Evolutionary conservation across 64 coral and sea anemone species (phyloP).

Genomic region (Pachyseris speciosa): DNA sequence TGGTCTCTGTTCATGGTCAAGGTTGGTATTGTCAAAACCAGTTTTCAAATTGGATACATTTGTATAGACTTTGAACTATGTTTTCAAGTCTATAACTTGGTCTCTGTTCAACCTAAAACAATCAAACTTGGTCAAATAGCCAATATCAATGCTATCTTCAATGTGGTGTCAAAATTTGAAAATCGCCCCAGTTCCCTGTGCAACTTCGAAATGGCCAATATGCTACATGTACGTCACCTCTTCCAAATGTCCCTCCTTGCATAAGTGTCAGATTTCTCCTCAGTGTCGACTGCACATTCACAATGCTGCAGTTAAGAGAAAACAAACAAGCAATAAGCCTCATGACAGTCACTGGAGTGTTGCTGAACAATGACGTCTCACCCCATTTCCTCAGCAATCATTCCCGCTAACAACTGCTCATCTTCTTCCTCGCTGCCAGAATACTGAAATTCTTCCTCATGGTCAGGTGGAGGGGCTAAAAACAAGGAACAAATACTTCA

Average conservation of each 20-base stretch:
- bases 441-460: slow-evolving; percentile 95
- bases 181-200: too few relatives aligned
- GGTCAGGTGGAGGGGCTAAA: slow-evolving; percentile 69
- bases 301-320: slow-evolving; percentile 26
- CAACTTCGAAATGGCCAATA: too few relatives aligned
- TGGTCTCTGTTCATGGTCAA: too few relatives aligned
- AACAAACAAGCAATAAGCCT: not conserved
- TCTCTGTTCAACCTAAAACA: too few relatives aligned
- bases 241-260: slow-evolving; percentile 96
- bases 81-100: too few relatives aligned
- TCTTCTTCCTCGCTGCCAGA: slow-evolving; percentile 99
- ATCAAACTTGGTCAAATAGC: too few relatives aligned
- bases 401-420: slow-evolving; percentile 88
- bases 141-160: too few relatives aligned
- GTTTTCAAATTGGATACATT: too few relatives aligned
- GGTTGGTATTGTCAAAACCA: too few relatives aligned
- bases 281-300: slow-evolving; percentile 90
- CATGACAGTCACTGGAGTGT: not conserved
- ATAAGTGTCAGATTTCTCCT: slow-evolving; percentile 96
- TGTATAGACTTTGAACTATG: too few relatives aligned
- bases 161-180: too few relatives aligned
- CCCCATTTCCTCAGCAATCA: slow-evolving; percentile 99
- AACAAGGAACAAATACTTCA: not conserved
- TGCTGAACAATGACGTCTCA: slow-evolving; percentile 1
- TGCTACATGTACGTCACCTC: slow-evolving; percentile 39